Percentiles rank a stretch among this genome's conserved stretches.
Evolutionary conservation across 2,113 vertebrate genomes (phyloP).

Genomic region (Calidris pygmaea): DNA sequence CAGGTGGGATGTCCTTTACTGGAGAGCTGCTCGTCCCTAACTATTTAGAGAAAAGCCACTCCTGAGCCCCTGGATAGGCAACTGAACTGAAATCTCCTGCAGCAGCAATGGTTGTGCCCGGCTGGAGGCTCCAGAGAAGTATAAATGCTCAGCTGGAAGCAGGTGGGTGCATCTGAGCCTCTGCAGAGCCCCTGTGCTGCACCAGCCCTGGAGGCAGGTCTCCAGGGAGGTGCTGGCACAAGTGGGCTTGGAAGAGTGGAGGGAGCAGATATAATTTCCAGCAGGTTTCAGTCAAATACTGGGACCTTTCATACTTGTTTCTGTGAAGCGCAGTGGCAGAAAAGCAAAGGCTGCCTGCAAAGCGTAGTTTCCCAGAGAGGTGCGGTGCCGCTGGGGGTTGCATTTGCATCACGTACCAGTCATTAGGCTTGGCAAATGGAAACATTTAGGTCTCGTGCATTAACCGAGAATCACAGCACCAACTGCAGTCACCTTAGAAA

Average conservation of each 20-base stretch:
- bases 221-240: not conserved
- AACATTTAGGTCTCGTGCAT: not conserved
- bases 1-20: not conserved
- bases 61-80: fast-evolving
- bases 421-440: not conserved
- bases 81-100: not conserved
- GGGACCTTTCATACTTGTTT: not conserved
- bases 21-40: not conserved
- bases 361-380: not conserved
- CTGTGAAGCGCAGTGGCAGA: not conserved
- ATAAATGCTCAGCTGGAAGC: not conserved
- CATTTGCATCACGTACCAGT: not conserved
- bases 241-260: fast-evolving
- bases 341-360: not conserved
- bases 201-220: fast-evolving
- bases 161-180: not conserved
- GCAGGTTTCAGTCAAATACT: not conserved
- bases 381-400: not conserved
- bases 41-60: not conserved
- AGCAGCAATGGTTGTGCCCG: not conserved
- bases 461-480: not conserved
- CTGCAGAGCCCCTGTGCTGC: not conserved
- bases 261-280: not conserved
- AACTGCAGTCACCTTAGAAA: not conserved
- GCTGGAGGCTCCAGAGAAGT: not conserved